Evolutionary conservation across 2,888 invertebrate species (phyloP), one percentile per base, ranked within the genome.

Genomic region (Trissonchulus latispiculum): DNA sequence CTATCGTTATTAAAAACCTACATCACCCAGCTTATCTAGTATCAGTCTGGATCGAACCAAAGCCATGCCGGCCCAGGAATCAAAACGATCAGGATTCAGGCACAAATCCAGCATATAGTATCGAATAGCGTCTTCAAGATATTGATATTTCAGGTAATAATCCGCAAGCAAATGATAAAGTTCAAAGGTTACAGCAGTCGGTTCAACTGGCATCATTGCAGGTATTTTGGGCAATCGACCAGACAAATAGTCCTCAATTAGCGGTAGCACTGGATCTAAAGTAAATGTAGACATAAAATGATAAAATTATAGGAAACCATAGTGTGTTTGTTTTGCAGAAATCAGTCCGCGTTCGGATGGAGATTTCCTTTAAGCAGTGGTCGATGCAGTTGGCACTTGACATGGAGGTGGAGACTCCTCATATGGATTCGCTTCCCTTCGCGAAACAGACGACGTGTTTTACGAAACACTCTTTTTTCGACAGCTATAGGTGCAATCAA

Each of bases 61-160:
- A 0, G 93, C 92, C 82, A 95, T 88, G 72, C 91, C 90, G 0
- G 94, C 93, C 95, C 95, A 95, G 0, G 95, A 92, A 85, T 94
- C 93, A 74, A 94, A 87, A 71, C 95, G 87, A 72, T 87, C 85
- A 0, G 89, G 23, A 1, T 91, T 90, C 36, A 91, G 87, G 76
- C 91, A 89, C 33, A 95, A 86, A 84, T 96, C 95, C 78, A 90
- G 85, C 73, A 90, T 87, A 82, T 93, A 95, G 83, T 90, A 93
- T 80, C 90, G 90, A 1, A 91, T 87, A 18, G 93, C 91, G 81
- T 89, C 88, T 73, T 82, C 81, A 76, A 83, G 89, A 77, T 93
- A 92, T 78, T 90, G 89, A 81, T 89, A 91, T 84, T 95, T 95
- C 81, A 95, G 93, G 84, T 93, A 90, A 84, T 90, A 92, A 85